Percentiles rank a stretch among this genome's conserved stretches.
Evolutionary conservation across 2,113 vertebrate genomes (phyloP).

Genomic region (Plotosus lineatus): DNA sequence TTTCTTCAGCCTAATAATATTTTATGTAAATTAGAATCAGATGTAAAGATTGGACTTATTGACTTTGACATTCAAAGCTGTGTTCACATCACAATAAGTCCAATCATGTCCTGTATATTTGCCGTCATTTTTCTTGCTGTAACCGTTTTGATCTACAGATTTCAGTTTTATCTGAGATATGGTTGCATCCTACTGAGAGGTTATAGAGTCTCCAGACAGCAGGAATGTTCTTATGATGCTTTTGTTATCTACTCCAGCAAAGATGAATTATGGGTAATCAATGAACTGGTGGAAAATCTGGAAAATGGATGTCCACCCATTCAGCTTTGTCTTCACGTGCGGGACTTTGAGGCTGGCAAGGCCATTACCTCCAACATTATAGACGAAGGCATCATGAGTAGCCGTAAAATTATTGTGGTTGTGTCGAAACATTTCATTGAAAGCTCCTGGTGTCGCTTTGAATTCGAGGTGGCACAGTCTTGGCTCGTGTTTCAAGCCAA

Average conservation of each 20-base stretch:
- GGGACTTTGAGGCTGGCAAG: constrained; percentile 50
- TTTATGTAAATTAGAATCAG: constrained; percentile 29
- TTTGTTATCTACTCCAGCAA: constrained; percentile 57
- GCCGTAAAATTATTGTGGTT: constrained; percentile 48
- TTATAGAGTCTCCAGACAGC: constrained; percentile 31
- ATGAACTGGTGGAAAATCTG: constrained; percentile 54
- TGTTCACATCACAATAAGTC: constrained; percentile 17
- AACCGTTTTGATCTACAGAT: constrained; percentile 43
- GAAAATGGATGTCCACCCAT: constrained; percentile 48
- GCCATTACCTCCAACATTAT: constrained; percentile 56
- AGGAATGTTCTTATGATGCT: constrained; percentile 49
- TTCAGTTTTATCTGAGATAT: constrained; percentile 45
- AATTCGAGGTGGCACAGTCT: constrained; percentile 55
- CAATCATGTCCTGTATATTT: constrained; percentile 11
- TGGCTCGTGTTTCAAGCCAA: constrained; percentile 41
- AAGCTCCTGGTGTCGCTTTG: constrained; percentile 52
- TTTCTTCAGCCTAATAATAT: constrained; percentile 30
- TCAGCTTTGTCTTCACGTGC: constrained; percentile 52
- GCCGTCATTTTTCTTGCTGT: background rate
- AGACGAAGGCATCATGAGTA: constrained; percentile 55
- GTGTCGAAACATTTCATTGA: constrained; percentile 50
- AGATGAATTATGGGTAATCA: constrained; percentile 54
- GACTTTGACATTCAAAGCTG: constrained; percentile 40
- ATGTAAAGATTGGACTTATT: constrained; percentile 15
- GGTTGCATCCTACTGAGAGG: constrained; percentile 42